These are phyloP conservation scores for Mylabris sibirica DNA, from an alignment of 2,888 invertebrate genomes.

Conservation along the genomic window DNA sequence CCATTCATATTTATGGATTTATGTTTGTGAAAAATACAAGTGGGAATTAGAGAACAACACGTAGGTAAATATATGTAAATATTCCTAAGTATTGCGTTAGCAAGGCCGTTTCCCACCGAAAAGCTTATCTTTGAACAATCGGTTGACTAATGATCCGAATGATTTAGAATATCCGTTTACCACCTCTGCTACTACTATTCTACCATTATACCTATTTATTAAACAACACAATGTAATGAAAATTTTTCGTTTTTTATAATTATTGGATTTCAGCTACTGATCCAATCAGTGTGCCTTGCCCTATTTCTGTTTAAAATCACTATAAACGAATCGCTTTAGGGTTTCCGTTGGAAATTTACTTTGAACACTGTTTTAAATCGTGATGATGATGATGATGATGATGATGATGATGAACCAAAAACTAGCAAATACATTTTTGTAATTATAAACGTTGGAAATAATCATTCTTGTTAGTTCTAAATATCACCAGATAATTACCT, in stretches of 20 bases:
- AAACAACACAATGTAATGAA: slow-evolving; percentile 16
- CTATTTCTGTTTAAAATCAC: slow-evolving; percentile 26
- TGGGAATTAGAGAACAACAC: neutral
- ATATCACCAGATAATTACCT: slow-evolving; percentile 6
- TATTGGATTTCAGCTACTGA: slow-evolving; percentile 25
- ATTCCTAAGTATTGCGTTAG: slow-evolving; percentile 3
- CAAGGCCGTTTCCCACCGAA: slow-evolving; percentile 21
- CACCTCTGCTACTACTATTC: slow-evolving; percentile 19
- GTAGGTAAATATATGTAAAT: slow-evolving; percentile 1
- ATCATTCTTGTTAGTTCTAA: neutral
- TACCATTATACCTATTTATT: no score
- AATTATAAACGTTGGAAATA: neutral
- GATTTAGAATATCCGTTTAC: slow-evolving; percentile 31
- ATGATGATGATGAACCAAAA: no score
- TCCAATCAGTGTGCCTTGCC: slow-evolving; percentile 1
- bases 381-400: no score
- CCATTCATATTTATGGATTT: slow-evolving; percentile 5
- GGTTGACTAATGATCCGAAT: slow-evolving; percentile 30
- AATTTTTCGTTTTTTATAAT: slow-evolving; percentile 27
- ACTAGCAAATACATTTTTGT: neutral
- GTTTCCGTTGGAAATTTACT: slow-evolving; percentile 15
- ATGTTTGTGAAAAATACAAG: neutral
- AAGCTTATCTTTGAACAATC: slow-evolving; percentile 29
- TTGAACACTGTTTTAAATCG: neutral
- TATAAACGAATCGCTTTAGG: slow-evolving; percentile 20